Evolutionary conservation across 2,888 invertebrate species (phyloP), one percentile per base, ranked within the genome.

Genomic region (Meiosimyza decipiens): DNA sequence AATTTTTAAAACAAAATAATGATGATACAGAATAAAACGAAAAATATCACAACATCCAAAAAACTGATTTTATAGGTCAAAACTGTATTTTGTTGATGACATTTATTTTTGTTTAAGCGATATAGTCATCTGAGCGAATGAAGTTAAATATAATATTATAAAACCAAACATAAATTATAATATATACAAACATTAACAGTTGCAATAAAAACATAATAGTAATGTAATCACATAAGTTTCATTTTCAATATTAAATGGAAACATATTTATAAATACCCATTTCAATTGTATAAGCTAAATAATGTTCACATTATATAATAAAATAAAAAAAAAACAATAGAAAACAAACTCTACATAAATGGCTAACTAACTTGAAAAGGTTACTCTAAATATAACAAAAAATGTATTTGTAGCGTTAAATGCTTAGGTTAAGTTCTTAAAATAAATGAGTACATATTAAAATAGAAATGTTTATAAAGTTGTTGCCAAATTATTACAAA

Each of bases 61-160:
- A n/a, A 49, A 13, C 47, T 50, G 51, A 64, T 15, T 51, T 64
- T 40, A 63, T 47, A 15, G n/a, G 47, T 9, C n/a, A 47, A n/a
- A 49, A 64, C 11, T 64, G 64, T 51, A 64, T 49, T 49, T 64
- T 51, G 51, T 64, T 50, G 50, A 28, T 33, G 11, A 51, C 51
- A 52, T 28, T 51, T 28, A 50, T 64, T 6, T 33, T 64, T 64
- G 51, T 64, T 28, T 50, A 64, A 51, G 28, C 50, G 64, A 64
- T 33, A 64, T 51, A 51, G 64, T 64, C 51, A 51, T 16, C 15
- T 22, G 15, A 64, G 50, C 13, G 12, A 47, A 57, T 33, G 28
- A 40, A 40, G 9, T 40, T 40, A 40, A 40, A 40, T 9, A 40
- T 40, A 40, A 28, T 40, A 9, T 40, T 40, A 40, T 28, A 40